Base-by-base conservation (phyloP, 2,888 invertebrate species). In the Nymphalis polychloros region DNA sequence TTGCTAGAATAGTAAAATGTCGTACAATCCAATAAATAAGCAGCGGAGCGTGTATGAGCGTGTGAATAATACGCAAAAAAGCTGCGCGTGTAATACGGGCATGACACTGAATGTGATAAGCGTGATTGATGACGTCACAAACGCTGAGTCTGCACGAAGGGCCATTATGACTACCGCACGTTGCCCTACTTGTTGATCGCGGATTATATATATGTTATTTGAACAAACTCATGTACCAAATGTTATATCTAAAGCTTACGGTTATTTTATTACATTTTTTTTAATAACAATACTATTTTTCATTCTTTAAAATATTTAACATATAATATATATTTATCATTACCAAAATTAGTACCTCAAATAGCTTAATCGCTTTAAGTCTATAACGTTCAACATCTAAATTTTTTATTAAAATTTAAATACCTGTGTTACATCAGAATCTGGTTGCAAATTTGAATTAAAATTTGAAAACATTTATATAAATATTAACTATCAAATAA, bases 101-200 rank as follows among this genome's bases (percentile, higher is more conserved):
- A 73, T 63, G 70, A 76, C 70, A 71, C 59, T 71, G 71, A 76
- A 77, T 76, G 77, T 83, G 90, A 90, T 90, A 90, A 89, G 81
- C 82, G 83, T 89, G 90, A 91, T 90, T 90, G 87, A 91, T 87
- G 89, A 84, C 87, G 86, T 87, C 87, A 89, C 82, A 77, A 78
- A 75, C 76, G 76, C 77, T 74, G 68, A 68, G 73, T 73, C 67
- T 66, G 73, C 74, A 70, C 71, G 72, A 67, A 68, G 48, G 67
- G 72, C 55, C 64, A 62, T 67, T 69, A 66, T 63, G 60, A 70
- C 67, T 64, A 61, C 55, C 67, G 50, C 69, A 66, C 70, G 64
- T 69, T 72, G 73, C 68, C 72, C 74, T 71, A 78, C 77, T 76
- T 78, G 78, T 78, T 77, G 78, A 77, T 66, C 73, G 55, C 61